These are phyloP conservation scores for Drosophila mojavensis DNA, from an alignment of 1,140 invertebrate species.

Conservation along the genomic window DNA sequence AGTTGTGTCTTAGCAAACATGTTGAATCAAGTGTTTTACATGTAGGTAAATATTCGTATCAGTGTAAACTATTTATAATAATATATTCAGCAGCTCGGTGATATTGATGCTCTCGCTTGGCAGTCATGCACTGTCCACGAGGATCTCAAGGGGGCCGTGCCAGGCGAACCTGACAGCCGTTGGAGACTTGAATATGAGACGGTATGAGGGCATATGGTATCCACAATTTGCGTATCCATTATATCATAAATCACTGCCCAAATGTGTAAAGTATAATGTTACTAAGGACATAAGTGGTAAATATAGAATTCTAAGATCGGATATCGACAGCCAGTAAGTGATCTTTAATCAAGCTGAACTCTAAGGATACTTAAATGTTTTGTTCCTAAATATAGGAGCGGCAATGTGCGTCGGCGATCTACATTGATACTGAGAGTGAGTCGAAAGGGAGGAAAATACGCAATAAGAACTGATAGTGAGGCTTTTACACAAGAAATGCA, in stretches of 20 bases:
- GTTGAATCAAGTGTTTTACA: background rate
- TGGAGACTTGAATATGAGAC: conserved; percentile 29
- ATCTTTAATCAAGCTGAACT: background rate
- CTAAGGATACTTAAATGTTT: conserved; percentile 11
- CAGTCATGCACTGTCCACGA: background rate
- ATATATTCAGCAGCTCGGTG: background rate
- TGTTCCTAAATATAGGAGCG: background rate
- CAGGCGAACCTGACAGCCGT: conserved; percentile 38
- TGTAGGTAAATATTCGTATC: background rate
- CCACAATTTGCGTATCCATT: conserved; percentile 1
- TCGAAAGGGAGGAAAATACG: background rate
- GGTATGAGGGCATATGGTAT: conserved; percentile 45
- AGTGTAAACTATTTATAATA: background rate
- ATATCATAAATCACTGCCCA: background rate
- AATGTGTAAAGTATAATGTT: conserved; percentile 17
- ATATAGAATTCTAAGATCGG: background rate
- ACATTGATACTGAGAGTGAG: no score
- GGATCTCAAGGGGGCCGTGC: conserved; percentile 12
- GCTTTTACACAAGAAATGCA: no score
- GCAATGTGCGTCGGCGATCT: background rate
- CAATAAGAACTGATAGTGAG: background rate
- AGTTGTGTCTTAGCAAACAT: background rate
- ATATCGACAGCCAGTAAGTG: conserved; percentile 14
- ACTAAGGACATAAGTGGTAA: background rate
- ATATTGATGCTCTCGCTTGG: conserved; percentile 1